Base-by-base conservation (phyloP, 2,113 vertebrate genomes). In the Sakesphorus luctuosus region DNA sequence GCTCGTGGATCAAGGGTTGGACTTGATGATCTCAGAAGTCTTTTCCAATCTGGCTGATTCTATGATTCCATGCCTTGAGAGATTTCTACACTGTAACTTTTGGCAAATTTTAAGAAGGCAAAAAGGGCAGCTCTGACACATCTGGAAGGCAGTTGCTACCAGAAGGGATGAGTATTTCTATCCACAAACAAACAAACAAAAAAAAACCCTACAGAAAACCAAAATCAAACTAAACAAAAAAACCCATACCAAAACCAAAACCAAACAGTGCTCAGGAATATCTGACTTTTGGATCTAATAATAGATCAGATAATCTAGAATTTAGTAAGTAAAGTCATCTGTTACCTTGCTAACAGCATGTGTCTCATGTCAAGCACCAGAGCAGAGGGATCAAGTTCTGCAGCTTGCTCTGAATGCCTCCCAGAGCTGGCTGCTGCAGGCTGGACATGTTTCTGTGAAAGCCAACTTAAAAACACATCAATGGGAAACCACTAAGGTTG, bases 181-280 rank as follows among this genome's bases (percentile, higher is more conserved):
- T 33, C 29, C 25, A 74, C 7, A 66, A 61, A 76, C 4, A 43
- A 75, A 25, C 2, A 13, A 61, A 56, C 14, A 20, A 19, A 67
- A 26, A 43, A 8, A 11, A 2, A 2, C 6, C 13, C 11, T n/a
- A 38, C 3, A 38, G 55, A 55, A 3, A 2, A 3, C 1, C 3
- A 47, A 14, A 18, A 68, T 18, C 40, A 76, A 89, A 75, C 31
- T 13, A 61, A 89, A n/a, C 6, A 40, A 38, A 50, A 25, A 59
- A 13, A 2, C 2, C 3, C 31, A 4, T 10, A 35, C 15, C 21
- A 63, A 36, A 52, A 46, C 3, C 9, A 47, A n/a, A 47, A 13
- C 5, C 26, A 76, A 38, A 13, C 9, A 28, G 18, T 12, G 12
- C 11, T 38, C 29, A 62, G n/a, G 10, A 79, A 29, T 26, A 83